Conservation (phyloP, 2,113 vertebrate species). For the Brachyistius frenatus region DNA sequence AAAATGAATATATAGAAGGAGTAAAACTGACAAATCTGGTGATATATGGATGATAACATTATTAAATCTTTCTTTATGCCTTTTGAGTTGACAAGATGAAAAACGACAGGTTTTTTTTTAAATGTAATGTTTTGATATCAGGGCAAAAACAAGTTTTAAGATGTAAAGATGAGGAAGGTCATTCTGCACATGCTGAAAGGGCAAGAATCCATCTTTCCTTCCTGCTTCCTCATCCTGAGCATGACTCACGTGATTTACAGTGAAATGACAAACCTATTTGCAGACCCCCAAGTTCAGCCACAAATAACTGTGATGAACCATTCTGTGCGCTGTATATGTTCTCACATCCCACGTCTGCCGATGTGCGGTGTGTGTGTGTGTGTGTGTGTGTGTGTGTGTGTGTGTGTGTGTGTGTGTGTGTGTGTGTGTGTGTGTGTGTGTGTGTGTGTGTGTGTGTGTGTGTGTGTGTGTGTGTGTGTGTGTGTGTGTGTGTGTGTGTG, state of each 20-base stretch:
- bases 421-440: background rate
- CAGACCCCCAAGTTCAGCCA: slow-evolving; percentile 1
- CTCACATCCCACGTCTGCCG: background rate
- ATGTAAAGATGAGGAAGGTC: background rate
- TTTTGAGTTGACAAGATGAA: too few relatives aligned
- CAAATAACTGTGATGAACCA: slow-evolving; percentile 17
- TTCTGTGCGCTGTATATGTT: background rate
- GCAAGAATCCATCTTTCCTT: background rate
- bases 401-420: background rate
- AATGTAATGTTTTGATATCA: too few relatives aligned
- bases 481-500: background rate
- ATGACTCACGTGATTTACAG: slow-evolving; percentile 6
- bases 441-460: background rate
- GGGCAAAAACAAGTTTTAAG: too few relatives aligned
- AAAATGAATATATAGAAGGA: too few relatives aligned
- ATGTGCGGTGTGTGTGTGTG: background rate
- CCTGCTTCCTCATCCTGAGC: background rate
- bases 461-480: background rate
- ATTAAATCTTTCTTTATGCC: too few relatives aligned
- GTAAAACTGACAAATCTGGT: too few relatives aligned
- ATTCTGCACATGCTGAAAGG: background rate
- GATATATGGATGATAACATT: too few relatives aligned
- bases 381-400: background rate
- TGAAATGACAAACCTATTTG: slow-evolving; percentile 2
- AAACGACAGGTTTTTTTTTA: too few relatives aligned